A percentile compares a stretch with the other conserved stretches of the same genome.
Evolutionary conservation across 2,113 vertebrate species (phyloP).

Genomic region (Nanorana parkeri): DNA sequence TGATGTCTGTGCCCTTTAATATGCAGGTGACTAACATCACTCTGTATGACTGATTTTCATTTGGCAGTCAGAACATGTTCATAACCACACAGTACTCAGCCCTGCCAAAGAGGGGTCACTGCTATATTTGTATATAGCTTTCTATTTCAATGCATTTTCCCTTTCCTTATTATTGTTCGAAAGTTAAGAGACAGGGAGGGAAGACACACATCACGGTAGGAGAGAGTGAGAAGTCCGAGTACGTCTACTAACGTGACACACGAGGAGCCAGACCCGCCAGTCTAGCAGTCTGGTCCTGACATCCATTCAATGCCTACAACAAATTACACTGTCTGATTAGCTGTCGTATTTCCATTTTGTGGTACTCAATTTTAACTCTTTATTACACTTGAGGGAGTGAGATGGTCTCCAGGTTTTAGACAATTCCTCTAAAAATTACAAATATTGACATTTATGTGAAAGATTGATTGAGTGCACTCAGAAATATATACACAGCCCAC

Average conservation of each 20-base stretch:
- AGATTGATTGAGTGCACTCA: too few species aligned
- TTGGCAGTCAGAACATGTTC: background rate
- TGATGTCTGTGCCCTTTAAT: background rate
- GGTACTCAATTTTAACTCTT: conserved; percentile 14
- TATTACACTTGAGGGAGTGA: background rate
- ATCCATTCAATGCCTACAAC: conserved; percentile 26
- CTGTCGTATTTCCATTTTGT: conserved; percentile 1
- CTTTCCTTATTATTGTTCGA: conserved; percentile 4
- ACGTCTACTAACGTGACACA: conserved; percentile 30
- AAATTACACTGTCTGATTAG: conserved; percentile 44
- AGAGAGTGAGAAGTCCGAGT: conserved; percentile 40
- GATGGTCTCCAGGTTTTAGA: background rate
- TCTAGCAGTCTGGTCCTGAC: conserved; percentile 25
- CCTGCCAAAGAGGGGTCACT: background rate
- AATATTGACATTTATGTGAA: too few species aligned
- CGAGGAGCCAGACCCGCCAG: conserved; percentile 16
- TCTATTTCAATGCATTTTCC: background rate
- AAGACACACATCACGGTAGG: background rate
- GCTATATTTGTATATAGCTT: background rate
- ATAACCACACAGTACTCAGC: background rate
- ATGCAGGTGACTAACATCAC: background rate
- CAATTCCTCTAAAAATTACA: background rate
- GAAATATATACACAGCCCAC: too few species aligned
- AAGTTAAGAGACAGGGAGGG: conserved; percentile 6
- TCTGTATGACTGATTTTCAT: background rate